Percentiles rank a stretch among this genome's conserved stretches.
phyloP scores from a whole-genome alignment of 2,888 invertebrate genomes.

The Latrodectus hesperus region DNA sequence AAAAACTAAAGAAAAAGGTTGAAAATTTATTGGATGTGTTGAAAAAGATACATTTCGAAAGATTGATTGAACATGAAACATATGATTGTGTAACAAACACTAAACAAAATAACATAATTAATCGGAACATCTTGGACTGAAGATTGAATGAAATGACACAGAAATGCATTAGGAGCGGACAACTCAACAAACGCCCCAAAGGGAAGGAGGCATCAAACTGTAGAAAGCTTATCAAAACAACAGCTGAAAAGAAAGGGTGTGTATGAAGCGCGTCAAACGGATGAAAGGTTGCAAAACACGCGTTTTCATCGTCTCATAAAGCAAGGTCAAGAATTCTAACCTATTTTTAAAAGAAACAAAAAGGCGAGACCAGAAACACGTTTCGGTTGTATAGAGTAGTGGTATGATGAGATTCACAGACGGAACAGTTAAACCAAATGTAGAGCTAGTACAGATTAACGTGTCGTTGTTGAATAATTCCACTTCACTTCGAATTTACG shows the following conservation, averaged over 20 bases:
- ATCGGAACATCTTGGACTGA: not conserved
- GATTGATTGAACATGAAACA: too few relatives aligned
- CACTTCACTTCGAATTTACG: too few relatives aligned
- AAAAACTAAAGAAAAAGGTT: too few relatives aligned
- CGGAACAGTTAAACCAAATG: too few relatives aligned
- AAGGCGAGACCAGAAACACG: slow-evolving; percentile 11
- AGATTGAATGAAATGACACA: too few relatives aligned
- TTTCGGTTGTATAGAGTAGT: slow-evolving; percentile 19
- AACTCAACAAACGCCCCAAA: not conserved
- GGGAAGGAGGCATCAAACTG: not conserved
- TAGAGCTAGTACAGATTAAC: too few relatives aligned
- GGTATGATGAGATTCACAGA: not conserved
- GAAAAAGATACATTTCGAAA: too few relatives aligned
- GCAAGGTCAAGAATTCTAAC: slow-evolving; percentile 36
- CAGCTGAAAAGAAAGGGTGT: slow-evolving; percentile 13
- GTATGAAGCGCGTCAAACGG: slow-evolving; percentile 28
- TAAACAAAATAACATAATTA: not conserved
- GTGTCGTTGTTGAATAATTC: too few relatives aligned
- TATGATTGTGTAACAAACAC: too few relatives aligned
- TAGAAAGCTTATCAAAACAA: slow-evolving; percentile 18
- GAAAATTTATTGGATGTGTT: too few relatives aligned
- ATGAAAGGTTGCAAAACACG: slow-evolving; percentile 27
- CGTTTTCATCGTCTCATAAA: slow-evolving; percentile 14
- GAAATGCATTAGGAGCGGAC: not conserved
- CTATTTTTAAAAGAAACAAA: slow-evolving; percentile 16